Evolutionary conservation across 1,140 invertebrate genomes (phyloP), one percentile per base, ranked within the genome.

Genomic region (Augochlora pura): DNA sequence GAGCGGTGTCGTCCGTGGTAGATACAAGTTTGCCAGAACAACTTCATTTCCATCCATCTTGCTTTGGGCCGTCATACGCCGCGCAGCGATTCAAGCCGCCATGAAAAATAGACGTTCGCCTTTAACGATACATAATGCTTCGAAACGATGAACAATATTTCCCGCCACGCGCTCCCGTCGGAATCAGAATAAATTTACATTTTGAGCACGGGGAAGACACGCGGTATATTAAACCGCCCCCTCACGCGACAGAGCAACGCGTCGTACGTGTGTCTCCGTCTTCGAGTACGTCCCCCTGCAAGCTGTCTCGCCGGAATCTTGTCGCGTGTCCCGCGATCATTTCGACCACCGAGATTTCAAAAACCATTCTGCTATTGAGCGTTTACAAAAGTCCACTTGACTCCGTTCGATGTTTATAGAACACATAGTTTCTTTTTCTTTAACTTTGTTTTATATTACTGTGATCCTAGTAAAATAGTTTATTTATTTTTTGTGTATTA

Each of bases 41-140:
- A 80, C 77, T 80, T 83, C 46, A 85, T 85, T 85, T 84, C 62
- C 67, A 85, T 80, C 71, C 52, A 85, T 85, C 81, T 80, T 85
- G 38, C 52, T 83, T 68, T 63, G 39, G 46, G 27, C 60, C 54
- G 67, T 65, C 60, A 75, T 38, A 67, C 27, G 57, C n/a, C 32
- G 39, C n/a, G 52, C 60, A 59, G 42, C 64, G 81, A 74, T 72
- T 83, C 63, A 38, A 21, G n/a, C 7, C 10, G 3, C 68, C n/a
- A 54, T 85, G 83, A 84, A 85, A 85, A 76, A 85, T 84, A 80
- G 60, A 65, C 54, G 39, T 64, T 54, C 49, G 38, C 39, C 77
- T 83, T 84, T 80, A 65, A 78, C 76, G 76, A 64, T 78, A 65
- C 76, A 46, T 72, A 71, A 71, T 74, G 59, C 63, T 60, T 67